Conservation (phyloP, 2,888 invertebrate genomes). For the Tachina grossa region DNA sequence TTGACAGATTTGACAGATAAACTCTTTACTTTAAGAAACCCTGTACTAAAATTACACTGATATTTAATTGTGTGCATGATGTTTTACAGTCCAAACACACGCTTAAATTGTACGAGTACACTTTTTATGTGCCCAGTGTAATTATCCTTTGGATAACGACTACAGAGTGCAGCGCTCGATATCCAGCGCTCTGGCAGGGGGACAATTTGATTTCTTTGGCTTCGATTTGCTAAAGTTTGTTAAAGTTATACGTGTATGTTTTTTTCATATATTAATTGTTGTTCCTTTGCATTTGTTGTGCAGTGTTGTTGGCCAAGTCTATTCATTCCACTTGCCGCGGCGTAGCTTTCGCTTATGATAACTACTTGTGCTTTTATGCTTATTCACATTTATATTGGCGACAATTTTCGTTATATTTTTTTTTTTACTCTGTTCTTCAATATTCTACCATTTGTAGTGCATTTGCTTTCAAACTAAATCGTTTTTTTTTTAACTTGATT, state of each 20-base stretch:
- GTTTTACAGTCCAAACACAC: neutral
- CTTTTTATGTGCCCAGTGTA: slow-evolving; percentile 2
- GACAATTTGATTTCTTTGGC: slow-evolving; percentile 70
- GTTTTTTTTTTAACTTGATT: slow-evolving; percentile 17
- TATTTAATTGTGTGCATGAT: neutral
- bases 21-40: neutral
- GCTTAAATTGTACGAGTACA: neutral
- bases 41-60: neutral
- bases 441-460: slow-evolving; percentile 27
- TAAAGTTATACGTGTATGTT: slow-evolving; percentile 34
- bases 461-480: neutral
- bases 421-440: slow-evolving; percentile 11
- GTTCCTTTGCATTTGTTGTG: slow-evolving; percentile 16
- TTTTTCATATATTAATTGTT: slow-evolving; percentile 38
- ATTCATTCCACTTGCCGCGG: slow-evolving; percentile 62
- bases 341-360: slow-evolving; percentile 42
- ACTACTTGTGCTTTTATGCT: slow-evolving; percentile 57
- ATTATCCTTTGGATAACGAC: neutral
- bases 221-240: slow-evolving; percentile 69
- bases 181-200: slow-evolving; percentile 12
- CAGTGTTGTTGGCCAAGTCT: slow-evolving; percentile 22
- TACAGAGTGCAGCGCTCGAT: slow-evolving; percentile 1
- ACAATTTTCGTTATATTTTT: slow-evolving; percentile 79
- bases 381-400: slow-evolving; percentile 75
- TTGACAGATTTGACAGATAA: too few relatives aligned